A percentile compares a stretch with the other conserved stretches of the same genome.
Evolutionary conservation across 2,113 vertebrate genomes (phyloP).

Genomic region (Spilogale gracilis): DNA sequence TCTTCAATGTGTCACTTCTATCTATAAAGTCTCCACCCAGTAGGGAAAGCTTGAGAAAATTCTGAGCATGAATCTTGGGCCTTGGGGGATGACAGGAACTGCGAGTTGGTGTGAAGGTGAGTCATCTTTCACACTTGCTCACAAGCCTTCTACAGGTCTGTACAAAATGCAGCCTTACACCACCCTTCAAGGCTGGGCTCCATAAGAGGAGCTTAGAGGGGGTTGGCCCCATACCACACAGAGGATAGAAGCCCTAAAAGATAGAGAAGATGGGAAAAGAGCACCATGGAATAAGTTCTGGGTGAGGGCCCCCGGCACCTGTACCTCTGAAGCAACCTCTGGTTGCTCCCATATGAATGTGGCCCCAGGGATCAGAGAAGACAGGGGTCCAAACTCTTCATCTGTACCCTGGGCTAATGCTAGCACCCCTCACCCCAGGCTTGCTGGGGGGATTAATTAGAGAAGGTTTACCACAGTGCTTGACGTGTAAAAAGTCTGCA

Average conservation of each 20-base stretch:
- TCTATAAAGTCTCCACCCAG: conserved; percentile 44
- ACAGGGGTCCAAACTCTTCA: not conserved
- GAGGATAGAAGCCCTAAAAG: not conserved
- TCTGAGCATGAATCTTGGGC: not conserved
- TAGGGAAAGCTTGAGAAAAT: conserved; percentile 44
- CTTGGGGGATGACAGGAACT: not conserved
- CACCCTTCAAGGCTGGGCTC: not conserved
- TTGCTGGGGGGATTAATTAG: not conserved
- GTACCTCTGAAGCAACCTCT: no score
- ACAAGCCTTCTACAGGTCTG: not conserved
- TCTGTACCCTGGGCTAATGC: not conserved
- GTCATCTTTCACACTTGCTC: conserved; percentile 58
- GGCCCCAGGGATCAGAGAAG: not conserved
- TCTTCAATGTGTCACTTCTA: conserved; percentile 10
- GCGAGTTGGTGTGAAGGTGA: conserved; percentile 54
- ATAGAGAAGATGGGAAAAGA: not conserved
- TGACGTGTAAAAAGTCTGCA: not conserved
- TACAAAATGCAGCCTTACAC: not conserved
- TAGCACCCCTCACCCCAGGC: not conserved
- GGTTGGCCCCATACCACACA: not conserved
- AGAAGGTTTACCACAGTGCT: not conserved
- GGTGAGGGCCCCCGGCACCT: fast-evolving
- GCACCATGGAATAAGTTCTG: fast-evolving
- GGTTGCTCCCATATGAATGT: not conserved
- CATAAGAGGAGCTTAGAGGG: not conserved